Percentiles rank a stretch among this genome's conserved stretches.
Evolutionary conservation across 2,888 invertebrate genomes (phyloP).

Genomic region (Monochamus alternatus): DNA sequence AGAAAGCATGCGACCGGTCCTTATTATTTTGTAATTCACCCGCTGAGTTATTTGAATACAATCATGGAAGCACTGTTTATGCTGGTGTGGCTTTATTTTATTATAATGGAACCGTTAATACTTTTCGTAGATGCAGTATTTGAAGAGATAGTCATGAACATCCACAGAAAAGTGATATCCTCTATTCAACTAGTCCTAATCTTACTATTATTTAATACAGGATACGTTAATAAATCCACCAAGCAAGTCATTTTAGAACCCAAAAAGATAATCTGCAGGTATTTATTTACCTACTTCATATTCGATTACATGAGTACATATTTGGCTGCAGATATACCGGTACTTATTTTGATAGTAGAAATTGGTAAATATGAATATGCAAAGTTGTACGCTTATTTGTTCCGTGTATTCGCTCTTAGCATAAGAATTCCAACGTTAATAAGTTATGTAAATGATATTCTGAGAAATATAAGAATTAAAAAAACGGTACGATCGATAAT

Average conservation of each 20-base stretch:
- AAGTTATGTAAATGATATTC: too few relatives aligned
- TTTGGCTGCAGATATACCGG: too few relatives aligned
- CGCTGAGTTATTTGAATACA: slow-evolving; percentile 38
- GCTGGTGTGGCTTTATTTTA: background rate
- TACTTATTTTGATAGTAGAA: too few relatives aligned
- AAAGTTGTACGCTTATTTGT: too few relatives aligned
- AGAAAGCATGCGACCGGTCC: slow-evolving; percentile 34
- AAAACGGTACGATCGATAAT: too few relatives aligned
- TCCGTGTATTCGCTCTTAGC: too few relatives aligned
- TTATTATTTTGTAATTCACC: slow-evolving; percentile 40
- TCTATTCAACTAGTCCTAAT: background rate
- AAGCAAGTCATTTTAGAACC: slow-evolving; percentile 51
- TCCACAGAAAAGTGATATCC: background rate
- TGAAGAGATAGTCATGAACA: background rate
- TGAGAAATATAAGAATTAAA: too few relatives aligned
- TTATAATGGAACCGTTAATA: background rate
- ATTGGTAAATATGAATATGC: too few relatives aligned
- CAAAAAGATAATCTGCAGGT: slow-evolving; percentile 40
- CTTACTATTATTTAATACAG: slow-evolving; percentile 46
- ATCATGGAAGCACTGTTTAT: slow-evolving; percentile 29
- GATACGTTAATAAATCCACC: slow-evolving; percentile 43
- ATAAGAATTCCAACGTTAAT: too few relatives aligned
- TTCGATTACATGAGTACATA: slow-evolving; percentile 37
- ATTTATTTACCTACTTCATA: slow-evolving; percentile 51
- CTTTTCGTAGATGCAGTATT: background rate